phyloP scores from a whole-genome alignment of 2,113 vertebrate genomes.

The Piprites chloris region DNA sequence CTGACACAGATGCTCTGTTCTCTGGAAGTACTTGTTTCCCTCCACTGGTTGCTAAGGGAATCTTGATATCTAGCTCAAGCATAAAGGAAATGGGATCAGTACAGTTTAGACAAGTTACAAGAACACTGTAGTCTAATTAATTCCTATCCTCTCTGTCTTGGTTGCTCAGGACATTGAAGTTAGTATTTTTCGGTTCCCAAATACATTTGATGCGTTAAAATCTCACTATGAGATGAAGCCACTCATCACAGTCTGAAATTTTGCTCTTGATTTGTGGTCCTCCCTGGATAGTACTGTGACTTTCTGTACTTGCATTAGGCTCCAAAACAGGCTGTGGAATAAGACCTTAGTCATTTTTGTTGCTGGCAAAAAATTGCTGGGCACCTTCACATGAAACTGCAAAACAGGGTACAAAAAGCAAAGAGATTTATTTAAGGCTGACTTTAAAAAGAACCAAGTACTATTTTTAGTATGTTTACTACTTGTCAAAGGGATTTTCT shows the following conservation, averaged over 20 bases:
- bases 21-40: neutral
- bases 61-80: neutral
- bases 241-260: neutral
- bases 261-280: neutral
- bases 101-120: neutral
- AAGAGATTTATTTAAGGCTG: constrained; percentile 25
- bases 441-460: neutral
- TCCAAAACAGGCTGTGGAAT: neutral
- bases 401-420: constrained; percentile 28
- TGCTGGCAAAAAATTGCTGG: neutral
- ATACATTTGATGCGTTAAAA: neutral
- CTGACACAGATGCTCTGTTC: neutral
- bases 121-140: neutral
- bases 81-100: neutral
- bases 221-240: neutral
- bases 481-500: constrained; percentile 58
- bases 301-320: neutral
- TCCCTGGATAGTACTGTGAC: neutral
- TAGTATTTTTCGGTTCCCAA: neutral
- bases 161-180: neutral
- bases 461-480: constrained; percentile 65
- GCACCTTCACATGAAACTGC: neutral
- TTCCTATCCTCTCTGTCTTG: neutral
- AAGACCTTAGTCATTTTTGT: neutral
- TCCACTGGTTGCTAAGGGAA: neutral